Conservation (phyloP, 2,888 invertebrate genomes). For the Dione vanillae region DNA sequence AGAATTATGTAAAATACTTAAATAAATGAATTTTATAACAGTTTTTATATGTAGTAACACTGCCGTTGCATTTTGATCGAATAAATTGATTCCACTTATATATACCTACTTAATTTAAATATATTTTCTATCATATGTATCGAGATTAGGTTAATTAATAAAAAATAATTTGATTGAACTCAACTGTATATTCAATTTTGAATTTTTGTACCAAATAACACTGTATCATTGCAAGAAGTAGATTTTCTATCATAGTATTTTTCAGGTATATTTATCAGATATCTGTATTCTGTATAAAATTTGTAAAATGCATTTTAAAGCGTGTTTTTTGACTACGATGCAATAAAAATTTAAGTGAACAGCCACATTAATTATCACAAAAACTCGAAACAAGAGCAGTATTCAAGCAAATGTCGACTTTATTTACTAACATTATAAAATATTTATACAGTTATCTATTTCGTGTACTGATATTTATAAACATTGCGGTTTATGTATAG, state of each 20-base stretch:
- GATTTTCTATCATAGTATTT: conserved; percentile 28
- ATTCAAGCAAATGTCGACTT: not conserved
- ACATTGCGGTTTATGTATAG: conserved; percentile 29
- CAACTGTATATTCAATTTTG: conserved; percentile 12
- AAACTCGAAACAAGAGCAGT: not conserved
- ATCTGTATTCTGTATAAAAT: conserved; percentile 11
- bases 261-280: not conserved
- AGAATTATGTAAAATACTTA: conserved; percentile 16
- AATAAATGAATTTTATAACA: conserved; percentile 25
- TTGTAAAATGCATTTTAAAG: not conserved
- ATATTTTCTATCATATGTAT: conserved; percentile 14
- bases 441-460: conserved; percentile 34
- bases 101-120: not conserved
- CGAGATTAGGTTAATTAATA: conserved; percentile 1
- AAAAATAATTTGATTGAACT: not conserved
- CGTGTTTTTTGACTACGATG: too few species aligned
- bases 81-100: conserved; percentile 3
- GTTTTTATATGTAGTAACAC: conserved; percentile 28
- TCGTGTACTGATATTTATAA: conserved; percentile 15
- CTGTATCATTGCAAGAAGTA: conserved; percentile 24
- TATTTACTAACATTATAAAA: not conserved
- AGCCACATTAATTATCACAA: too few species aligned
- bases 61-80: conserved; percentile 24
- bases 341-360: too few species aligned
- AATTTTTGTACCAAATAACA: conserved; percentile 27